Base-by-base conservation (phyloP, 2,113 vertebrate species). In the Muntiacus reevesi region DNA sequence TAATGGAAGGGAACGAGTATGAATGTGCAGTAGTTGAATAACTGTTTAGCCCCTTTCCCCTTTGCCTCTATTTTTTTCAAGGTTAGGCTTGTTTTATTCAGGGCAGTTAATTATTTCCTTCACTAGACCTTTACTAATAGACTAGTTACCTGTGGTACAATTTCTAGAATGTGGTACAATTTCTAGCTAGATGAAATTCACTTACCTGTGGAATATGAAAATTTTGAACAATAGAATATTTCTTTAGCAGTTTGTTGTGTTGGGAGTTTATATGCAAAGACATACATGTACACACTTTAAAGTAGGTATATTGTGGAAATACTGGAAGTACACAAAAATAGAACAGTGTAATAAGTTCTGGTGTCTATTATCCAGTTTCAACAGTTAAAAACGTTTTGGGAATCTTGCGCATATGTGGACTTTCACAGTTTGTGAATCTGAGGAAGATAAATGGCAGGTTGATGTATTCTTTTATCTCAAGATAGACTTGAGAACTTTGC, bases 91-190 rank as follows among this genome's bases (percentile, higher is more conserved):
- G 17, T 76, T 96, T 97, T 94, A 94, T 96, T 97, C 67, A 93
- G 89, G 83, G 45, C 33, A 89, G 96, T 97, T 96, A 97, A 96
- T 97, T 97, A 97, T 97, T 96, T 98, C 71, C 89, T 97, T 93
- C n/a, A 50, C 25, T 94, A 94, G 82, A 88, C 64, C 43, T 98
- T 96, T 86, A 45, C 50, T 86, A 30, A 59, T 94, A 78, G 81
- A 92, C 50, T 52, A 59, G 47, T 95, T 52, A 97, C 92, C 45
- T 97, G 76, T 78, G 92, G 6, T 91, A 81, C 27, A 88, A 14
- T 21, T 94, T 91, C 19, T 95, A 76, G 79, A 97, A 62, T 94
- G 14, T 89, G 43, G 47, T 50, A 50, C 13, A 50, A 50, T 13
- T 50, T 50, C 47, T 79, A 87, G 33, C 28, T 91, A 55, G 45